Evolutionary conservation across 2,888 invertebrate species (phyloP).

Genomic region (Polyommatus iphigenia): DNA sequence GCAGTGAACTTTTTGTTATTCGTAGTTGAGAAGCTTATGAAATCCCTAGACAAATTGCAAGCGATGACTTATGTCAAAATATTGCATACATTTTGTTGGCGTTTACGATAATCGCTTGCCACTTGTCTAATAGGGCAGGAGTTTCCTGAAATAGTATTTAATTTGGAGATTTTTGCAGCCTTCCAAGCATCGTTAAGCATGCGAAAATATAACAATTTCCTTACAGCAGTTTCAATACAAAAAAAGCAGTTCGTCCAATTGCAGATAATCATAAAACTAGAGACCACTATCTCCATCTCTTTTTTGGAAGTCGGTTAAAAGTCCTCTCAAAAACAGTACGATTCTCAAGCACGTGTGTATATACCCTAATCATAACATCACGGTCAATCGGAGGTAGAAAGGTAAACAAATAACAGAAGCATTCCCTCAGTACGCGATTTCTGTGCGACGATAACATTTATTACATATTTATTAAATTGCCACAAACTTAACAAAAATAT

Average conservation of each 20-base stretch:
- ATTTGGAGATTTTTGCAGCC: no score
- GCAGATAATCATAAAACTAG: not conserved
- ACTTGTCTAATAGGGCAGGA: no score
- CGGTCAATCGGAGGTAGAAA: slow-evolving; percentile 46
- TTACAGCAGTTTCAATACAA: not conserved
- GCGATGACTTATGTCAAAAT: no score
- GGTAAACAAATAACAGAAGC: slow-evolving; percentile 56
- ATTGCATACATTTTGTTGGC: no score
- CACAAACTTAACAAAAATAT: not conserved
- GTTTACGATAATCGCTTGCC: no score
- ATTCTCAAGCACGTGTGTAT: slow-evolving; percentile 39
- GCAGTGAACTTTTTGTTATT: no score
- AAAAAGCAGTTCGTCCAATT: not conserved
- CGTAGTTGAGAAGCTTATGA: no score
- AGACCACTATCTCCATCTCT: not conserved
- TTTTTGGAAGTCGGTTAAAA: not conserved
- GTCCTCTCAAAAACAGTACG: not conserved
- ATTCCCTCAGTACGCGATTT: slow-evolving; percentile 50
- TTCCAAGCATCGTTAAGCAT: not conserved
- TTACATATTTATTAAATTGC: slow-evolving; percentile 25
- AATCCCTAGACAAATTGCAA: no score
- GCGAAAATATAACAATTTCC: not conserved
- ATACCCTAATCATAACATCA: slow-evolving; percentile 63
- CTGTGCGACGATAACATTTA: slow-evolving; percentile 34
- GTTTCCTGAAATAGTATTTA: no score